Conservation (phyloP, 2,888 invertebrate species). For the Drosophila putrida region DNA sequence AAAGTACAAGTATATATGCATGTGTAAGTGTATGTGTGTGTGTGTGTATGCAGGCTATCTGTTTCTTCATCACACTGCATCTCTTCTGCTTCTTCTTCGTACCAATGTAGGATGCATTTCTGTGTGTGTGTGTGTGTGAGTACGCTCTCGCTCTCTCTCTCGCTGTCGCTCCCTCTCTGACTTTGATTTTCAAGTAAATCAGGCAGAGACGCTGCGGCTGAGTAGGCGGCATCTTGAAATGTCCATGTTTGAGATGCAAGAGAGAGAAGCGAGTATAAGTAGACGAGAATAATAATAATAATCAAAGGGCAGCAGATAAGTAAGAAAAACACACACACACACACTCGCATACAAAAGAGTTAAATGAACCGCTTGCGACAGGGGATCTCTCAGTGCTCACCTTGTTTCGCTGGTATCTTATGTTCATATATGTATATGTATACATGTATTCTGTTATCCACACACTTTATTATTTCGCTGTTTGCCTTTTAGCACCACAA, state of each 20-base stretch:
- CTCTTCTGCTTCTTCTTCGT: slow-evolving; percentile 22
- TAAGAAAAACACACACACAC: slow-evolving; percentile 35
- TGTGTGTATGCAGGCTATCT: slow-evolving; percentile 22
- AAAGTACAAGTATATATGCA: background rate
- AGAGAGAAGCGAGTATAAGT: slow-evolving; percentile 28
- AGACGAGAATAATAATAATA: slow-evolving; percentile 55
- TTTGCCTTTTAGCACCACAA: slow-evolving; percentile 19
- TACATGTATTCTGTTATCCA: background rate
- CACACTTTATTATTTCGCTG: slow-evolving; percentile 10
- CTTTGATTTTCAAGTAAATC: slow-evolving; percentile 51
- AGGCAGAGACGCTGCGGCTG: slow-evolving; percentile 45
- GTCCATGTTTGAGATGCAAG: slow-evolving; percentile 23
- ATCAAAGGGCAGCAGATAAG: slow-evolving; percentile 61
- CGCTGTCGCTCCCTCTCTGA: slow-evolving; percentile 19
- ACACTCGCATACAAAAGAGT: slow-evolving; percentile 37
- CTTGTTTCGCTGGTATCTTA: slow-evolving; percentile 18
- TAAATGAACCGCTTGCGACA: slow-evolving; percentile 38
- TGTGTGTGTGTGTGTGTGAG: slow-evolving; percentile 19
- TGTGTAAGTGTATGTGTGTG: slow-evolving; percentile 8
- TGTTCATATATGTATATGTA: slow-evolving; percentile 12
- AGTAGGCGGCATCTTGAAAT: slow-evolving; percentile 64
- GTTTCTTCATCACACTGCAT: slow-evolving; percentile 44
- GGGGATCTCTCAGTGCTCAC: slow-evolving; percentile 34
- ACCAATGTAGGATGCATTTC: slow-evolving; percentile 35
- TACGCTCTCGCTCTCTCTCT: slow-evolving; percentile 16